Base-by-base conservation (phyloP, 2,888 invertebrate species). In the Hanleya hanleyi region DNA sequence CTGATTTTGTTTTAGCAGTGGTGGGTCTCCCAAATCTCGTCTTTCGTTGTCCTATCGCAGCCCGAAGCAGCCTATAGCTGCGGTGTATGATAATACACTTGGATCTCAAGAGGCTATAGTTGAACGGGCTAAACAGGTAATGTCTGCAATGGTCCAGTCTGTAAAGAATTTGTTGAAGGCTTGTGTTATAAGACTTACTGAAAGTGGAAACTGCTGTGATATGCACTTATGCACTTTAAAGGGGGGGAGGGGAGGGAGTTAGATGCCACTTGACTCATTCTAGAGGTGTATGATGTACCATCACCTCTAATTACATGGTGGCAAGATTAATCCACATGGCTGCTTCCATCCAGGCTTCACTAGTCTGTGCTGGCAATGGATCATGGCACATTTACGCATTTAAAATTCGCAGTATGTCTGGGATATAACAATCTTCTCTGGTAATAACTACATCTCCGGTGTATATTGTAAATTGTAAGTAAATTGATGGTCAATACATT, bases 91-190 rank as follows among this genome's bases (percentile, higher is more conserved):
- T 69, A 87, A 82, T 64, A 83, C 88, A 26, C 86, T 90, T 66
- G 90, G 90, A 47, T 88, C 91, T 37, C 94, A 94, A 86, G 95
- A 95, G 89, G 94, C 95, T 90, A 95, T 96, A 85, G 95, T 95
- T 32, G 95, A 96, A 87, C 94, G 95, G 89, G 96, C 95, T 18
- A 96, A 95, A 91, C 96, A 96, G 92, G 94, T 93, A 3, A n/a
- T n/a, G n/a, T n/a, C n/a, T 41, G 9, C 41, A 41, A 41, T 12
- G 9, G 41, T 41, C 9, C 41, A 18, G 18, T 41, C 18, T 41
- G 41, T 47, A 47, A 18, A 47, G 47, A 47, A 7, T 47, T 22
- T 47, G 47, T 47, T 7, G 7, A 18, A 47, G 2, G 18, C 22
- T 2, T n/a, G n/a, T n/a, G n/a, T n/a, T n/a, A n/a, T n/a, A n/a